Evolutionary conservation across 2,888 invertebrate species (phyloP).

Genomic region (Notodonta ziczac): DNA sequence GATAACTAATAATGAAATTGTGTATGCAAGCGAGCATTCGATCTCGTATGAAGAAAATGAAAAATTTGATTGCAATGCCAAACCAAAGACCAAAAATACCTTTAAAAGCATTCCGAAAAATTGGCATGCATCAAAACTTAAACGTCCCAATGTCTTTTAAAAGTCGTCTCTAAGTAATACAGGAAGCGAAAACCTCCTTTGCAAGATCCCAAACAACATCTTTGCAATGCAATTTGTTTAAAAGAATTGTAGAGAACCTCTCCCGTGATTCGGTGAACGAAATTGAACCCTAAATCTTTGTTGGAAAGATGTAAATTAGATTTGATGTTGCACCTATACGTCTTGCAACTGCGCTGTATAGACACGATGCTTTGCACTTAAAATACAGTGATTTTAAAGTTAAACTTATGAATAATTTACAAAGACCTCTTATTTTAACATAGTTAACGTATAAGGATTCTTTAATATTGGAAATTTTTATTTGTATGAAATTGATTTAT

Average conservation of each 20-base stretch:
- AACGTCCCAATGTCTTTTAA: constrained; percentile 40
- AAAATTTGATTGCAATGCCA: neutral
- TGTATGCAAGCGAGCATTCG: too few relatives aligned
- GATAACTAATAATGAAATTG: too few relatives aligned
- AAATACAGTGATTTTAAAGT: constrained; percentile 28
- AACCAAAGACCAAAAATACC: neutral
- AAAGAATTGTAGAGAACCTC: constrained; percentile 54
- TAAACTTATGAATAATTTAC: constrained; percentile 20
- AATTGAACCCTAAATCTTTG: constrained; percentile 27
- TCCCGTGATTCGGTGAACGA: constrained; percentile 19
- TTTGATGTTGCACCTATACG: constrained; percentile 21
- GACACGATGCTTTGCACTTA: constrained; percentile 30
- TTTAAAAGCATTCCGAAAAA: neutral
- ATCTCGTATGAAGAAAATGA: too few relatives aligned
- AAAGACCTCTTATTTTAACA: neutral
- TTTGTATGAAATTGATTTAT: too few relatives aligned
- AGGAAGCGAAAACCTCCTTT: constrained; percentile 42
- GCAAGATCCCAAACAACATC: constrained; percentile 56
- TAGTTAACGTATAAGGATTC: neutral
- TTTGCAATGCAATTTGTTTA: constrained; percentile 60
- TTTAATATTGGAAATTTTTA: neutral
- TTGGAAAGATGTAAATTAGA: constrained; percentile 27
- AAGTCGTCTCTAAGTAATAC: constrained; percentile 40
- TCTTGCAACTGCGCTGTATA: constrained; percentile 25
- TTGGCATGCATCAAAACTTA: constrained; percentile 38